A percentile compares a stretch with the other conserved stretches of the same genome.
Conservation (phyloP, 2,113 vertebrate species). For the Pundamilia nyererei region DNA sequence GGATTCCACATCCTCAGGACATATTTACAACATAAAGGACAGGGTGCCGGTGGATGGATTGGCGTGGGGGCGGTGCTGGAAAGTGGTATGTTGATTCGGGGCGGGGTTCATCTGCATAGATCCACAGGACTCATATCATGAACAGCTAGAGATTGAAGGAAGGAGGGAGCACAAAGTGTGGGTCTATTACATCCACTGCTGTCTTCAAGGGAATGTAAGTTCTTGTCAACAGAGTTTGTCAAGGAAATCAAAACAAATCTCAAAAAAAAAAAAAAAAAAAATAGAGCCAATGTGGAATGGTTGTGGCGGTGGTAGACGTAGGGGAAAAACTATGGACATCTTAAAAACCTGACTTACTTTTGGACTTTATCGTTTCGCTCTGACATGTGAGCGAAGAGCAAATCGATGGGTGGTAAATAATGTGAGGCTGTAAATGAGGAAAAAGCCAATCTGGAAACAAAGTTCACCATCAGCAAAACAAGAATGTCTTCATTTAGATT, state of each 20-base stretch:
- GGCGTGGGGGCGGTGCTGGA: not conserved
- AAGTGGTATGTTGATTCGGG: not conserved
- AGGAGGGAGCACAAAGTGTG: not conserved
- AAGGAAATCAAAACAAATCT: not conserved
- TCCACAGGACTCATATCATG: constrained; percentile 57
- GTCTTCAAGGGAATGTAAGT: constrained; percentile 35
- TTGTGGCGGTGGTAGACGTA: not conserved
- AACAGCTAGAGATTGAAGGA: constrained; percentile 22
- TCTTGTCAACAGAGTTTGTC: not conserved
- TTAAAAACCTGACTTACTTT: not conserved
- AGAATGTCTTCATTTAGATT: not conserved
- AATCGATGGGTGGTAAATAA: not conserved
- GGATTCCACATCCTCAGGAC: constrained; percentile 42
- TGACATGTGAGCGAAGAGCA: not conserved
- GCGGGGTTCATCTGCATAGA: constrained; percentile 67
- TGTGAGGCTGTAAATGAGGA: not conserved
- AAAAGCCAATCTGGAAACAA: not conserved
- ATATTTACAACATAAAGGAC: constrained; percentile 70
- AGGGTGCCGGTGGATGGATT: not conserved
- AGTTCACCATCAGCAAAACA: not conserved
- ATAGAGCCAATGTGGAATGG: not conserved
- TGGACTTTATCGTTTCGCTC: not conserved
- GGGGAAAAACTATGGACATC: not conserved
- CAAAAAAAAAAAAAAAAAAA: not conserved
- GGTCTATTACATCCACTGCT: constrained; percentile 37